Evolutionary conservation across 1,140 invertebrate genomes (phyloP).

Genomic region (Mactra quadrangularis): DNA sequence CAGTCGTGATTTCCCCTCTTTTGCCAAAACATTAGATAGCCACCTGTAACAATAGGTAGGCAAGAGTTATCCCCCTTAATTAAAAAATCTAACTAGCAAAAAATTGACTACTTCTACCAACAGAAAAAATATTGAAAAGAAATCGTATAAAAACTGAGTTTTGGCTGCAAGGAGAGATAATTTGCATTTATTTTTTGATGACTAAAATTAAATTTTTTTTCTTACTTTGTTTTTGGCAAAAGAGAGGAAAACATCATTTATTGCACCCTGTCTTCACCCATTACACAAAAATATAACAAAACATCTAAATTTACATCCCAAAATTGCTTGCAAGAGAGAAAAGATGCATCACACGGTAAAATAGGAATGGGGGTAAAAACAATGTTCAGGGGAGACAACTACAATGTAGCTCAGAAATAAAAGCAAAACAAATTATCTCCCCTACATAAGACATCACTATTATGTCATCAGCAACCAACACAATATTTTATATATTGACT

Average conservation of each 20-base stretch:
- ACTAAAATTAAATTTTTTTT: not conserved
- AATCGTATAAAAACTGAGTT: not conserved
- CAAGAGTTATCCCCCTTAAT: conserved; percentile 27
- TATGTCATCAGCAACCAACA: conserved; percentile 2
- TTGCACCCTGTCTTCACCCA: too few species aligned
- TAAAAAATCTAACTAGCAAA: conserved; percentile 10
- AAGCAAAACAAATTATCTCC: conserved; percentile 40
- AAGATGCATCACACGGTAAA: conserved; percentile 10
- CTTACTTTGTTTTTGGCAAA: not conserved
- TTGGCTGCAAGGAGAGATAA: conserved; percentile 38
- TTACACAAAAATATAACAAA: too few species aligned
- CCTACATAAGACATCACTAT: not conserved
- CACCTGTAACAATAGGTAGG: conserved; percentile 80
- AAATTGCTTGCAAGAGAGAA: conserved; percentile 32
- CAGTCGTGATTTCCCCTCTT: conserved; percentile 73
- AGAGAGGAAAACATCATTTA: too few species aligned
- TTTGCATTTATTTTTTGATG: not conserved
- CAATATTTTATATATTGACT: too few species aligned
- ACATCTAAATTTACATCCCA: too few species aligned
- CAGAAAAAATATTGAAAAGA: too few species aligned
- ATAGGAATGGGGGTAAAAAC: too few species aligned
- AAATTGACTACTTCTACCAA: too few species aligned
- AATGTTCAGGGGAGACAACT: conserved; percentile 23
- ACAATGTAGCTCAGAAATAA: not conserved
- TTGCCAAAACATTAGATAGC: conserved; percentile 74